Base-by-base conservation (phyloP, 2,797 vertebrate genomes). In the Alosa sapidissima region DNA sequence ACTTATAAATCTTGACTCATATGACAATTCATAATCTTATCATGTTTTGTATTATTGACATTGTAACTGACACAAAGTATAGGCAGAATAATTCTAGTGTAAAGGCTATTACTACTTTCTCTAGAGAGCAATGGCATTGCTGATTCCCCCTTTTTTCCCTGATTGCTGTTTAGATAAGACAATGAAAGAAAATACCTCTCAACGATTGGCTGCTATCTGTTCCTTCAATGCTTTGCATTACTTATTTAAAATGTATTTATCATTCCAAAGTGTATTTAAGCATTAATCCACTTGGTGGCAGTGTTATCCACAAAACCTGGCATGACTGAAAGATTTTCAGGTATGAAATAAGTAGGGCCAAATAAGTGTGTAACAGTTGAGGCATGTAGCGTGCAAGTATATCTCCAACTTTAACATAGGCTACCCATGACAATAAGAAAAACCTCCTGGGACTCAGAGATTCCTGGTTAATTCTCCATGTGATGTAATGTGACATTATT, bases 101-200 rank as follows among this genome's bases (percentile, higher is more conserved):
- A 2, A 62, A 45, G 68, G 68, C 14, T 14, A 45, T 41, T 75
- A 45, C 33, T 5, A 75, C 13, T 14, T 41, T 75, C 68, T 45
- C 3, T 75, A 45, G 68, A 19, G 68, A 75, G 68, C 11, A 72
- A 41, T 75, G 36, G 7, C 68, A 45, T 19, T 13, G 14, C 36
- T 7, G 13, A 75, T 45, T 75, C 36, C 41, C 16, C 41, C 28
- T 68, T 41, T 13, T 45, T 45, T 75, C 21, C 36, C 68, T 75
- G 68, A 75, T 75, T 45, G 33, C 68, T 75, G 68, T 75, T 75
- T 75, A 45, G 68, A 75, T 75, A 41, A 75, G 68, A 75, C 68
- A 75, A 75, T 75, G 68, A 45, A 75, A 75, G 68, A 16, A 45
- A 75, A 75, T 45, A 75, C 68, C 36, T 75, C 36, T 13, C 36